Evolutionary conservation across 2,113 vertebrate genomes (phyloP), one percentile per base, ranked within the genome.

Genomic region (Phycodurus eques): DNA sequence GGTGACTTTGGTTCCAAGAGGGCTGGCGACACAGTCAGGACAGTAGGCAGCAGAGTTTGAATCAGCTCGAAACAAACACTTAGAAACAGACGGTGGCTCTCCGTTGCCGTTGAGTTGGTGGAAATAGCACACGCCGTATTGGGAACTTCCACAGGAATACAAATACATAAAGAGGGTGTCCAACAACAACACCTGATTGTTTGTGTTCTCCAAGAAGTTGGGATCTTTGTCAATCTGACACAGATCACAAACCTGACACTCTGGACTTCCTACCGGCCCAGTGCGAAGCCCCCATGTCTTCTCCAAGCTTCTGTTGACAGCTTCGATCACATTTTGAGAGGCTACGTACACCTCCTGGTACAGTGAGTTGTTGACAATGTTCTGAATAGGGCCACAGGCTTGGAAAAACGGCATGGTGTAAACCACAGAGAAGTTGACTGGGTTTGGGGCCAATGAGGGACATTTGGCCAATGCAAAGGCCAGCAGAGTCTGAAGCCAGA

Each of bases 1-100:
- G 0, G 93, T 92, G 62, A 94, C 93, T 12, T 91, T 93, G 14
- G 96, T 98, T 39, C 96, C 96, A 53, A 97, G 82, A 2, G 94
- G 92, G 78, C 96, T 98, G 53, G 94, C 95, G 70, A 98, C 90
- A 8, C 97, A 99, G 85, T 99, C 97, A 0, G 95, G 94, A 75
- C 96, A 98, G 68, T 85, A 90, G 0, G 70, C 57, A 0, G 94
- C 93, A 4, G 76, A 86, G 82, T 98, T 98, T 0, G 75, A 83
- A 0, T 0, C 2, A 27, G 86, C 84, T 0, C 92, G 89, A 81
- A 94, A 98, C 75, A 99, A 93, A 82, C 96, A 98, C 76, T 88
- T 90, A 0, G 93, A 93, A 13, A 72, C 74, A 27, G 83, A 80
- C 0, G 92, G 92, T 0, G 81, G 65, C 53, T 78, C 75, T 63